phyloP scores from a whole-genome alignment of 2,113 vertebrate genomes.

The Calyptomena viridis region DNA sequence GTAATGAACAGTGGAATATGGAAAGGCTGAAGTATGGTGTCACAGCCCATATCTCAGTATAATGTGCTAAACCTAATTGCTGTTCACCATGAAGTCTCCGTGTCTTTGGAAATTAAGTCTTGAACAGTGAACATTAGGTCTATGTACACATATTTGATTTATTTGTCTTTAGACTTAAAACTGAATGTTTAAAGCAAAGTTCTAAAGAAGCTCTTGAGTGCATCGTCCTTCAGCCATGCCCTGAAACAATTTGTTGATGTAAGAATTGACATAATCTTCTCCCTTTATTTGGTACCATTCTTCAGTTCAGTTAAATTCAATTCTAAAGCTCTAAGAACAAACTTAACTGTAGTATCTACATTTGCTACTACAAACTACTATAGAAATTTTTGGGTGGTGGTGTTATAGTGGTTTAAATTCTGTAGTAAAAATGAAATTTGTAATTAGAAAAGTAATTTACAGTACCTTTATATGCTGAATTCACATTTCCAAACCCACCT shows the following conservation, averaged over 20 bases:
- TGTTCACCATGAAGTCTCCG: slow-evolving; percentile 50
- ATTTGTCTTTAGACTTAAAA: slow-evolving; percentile 63
- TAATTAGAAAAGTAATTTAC: slow-evolving; percentile 23
- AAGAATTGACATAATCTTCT: slow-evolving; percentile 18
- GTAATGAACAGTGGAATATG: slow-evolving; percentile 49
- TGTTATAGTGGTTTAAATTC: background rate
- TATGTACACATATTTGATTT: slow-evolving; percentile 55
- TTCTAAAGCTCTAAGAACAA: slow-evolving; percentile 35
- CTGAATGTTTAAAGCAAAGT: slow-evolving; percentile 56
- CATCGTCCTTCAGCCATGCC: background rate
- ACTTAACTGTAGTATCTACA: background rate
- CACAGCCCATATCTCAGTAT: slow-evolving; percentile 39
- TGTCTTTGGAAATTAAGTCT: slow-evolving; percentile 66
- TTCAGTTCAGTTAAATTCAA: background rate
- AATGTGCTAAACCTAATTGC: slow-evolving; percentile 59
- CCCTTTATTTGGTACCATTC: slow-evolving; percentile 30
- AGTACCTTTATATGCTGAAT: slow-evolving; percentile 10
- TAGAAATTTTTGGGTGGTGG: background rate
- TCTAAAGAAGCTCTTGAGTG: slow-evolving; percentile 64
- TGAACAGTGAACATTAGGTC: slow-evolving; percentile 48
- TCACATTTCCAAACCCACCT: slow-evolving; percentile 6
- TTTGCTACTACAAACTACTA: background rate
- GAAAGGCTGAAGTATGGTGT: slow-evolving; percentile 60
- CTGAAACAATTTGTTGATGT: slow-evolving; percentile 55
- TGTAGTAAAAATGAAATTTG: slow-evolving; percentile 41